Evolutionary conservation across 2,113 vertebrate genomes (phyloP).

Genomic region (Eudyptes chrysolophus): DNA sequence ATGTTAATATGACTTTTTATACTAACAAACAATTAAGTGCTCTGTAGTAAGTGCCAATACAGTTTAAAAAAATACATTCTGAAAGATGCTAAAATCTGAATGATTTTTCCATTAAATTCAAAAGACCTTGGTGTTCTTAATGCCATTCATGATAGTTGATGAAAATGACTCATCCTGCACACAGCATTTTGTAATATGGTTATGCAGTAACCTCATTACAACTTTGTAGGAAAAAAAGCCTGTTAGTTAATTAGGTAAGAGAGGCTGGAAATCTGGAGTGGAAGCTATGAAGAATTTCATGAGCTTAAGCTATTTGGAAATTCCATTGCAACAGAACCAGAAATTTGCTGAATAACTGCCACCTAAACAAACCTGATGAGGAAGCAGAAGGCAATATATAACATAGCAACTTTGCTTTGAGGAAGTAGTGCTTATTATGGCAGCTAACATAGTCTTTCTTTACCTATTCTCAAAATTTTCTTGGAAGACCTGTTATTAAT

Average conservation of each 20-base stretch:
- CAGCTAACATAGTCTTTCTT: background rate
- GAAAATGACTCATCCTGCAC: conserved; percentile 31
- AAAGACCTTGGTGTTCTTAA: background rate
- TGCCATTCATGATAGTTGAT: background rate
- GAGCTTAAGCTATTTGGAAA: background rate
- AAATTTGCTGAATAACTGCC: background rate
- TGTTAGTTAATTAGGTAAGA: background rate
- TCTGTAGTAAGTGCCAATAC: background rate
- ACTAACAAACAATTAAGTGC: background rate
- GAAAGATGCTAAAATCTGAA: background rate
- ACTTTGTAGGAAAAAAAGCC: background rate
- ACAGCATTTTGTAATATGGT: conserved; percentile 2
- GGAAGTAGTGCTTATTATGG: background rate
- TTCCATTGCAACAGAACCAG: background rate
- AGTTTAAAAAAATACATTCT: background rate
- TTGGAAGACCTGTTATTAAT: background rate
- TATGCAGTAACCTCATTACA: conserved; percentile 4
- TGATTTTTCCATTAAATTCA: conserved; percentile 3
- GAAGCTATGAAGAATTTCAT: background rate
- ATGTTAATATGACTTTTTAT: background rate
- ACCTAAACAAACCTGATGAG: background rate
- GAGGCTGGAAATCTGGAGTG: background rate
- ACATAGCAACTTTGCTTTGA: background rate
- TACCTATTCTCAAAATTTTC: background rate
- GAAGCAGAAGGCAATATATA: background rate